phyloP scores from a whole-genome alignment of 2,797 vertebrate genomes.

The Hippocampus kuda region DNA sequence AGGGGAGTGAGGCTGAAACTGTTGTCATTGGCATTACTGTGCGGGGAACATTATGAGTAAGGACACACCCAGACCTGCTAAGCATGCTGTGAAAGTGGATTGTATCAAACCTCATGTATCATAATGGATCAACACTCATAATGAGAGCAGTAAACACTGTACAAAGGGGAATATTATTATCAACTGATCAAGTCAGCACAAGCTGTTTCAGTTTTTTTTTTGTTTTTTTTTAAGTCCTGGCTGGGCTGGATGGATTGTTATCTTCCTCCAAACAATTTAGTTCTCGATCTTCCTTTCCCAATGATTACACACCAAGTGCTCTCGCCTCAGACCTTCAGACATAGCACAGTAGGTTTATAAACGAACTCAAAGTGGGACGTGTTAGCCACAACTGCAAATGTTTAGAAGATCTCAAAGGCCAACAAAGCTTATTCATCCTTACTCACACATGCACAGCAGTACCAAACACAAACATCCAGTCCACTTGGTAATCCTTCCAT shows the following conservation, averaged over 20 bases:
- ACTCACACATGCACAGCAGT: slow-evolving; percentile 9
- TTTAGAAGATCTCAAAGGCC: slow-evolving; percentile 45
- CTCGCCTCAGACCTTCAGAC: slow-evolving; percentile 32
- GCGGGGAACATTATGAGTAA: slow-evolving; percentile 48
- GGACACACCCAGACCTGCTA: slow-evolving; percentile 47
- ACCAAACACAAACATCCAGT: slow-evolving; percentile 37
- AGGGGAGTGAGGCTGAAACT: slow-evolving; percentile 31
- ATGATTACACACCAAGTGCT: slow-evolving; percentile 25
- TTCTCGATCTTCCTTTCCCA: slow-evolving; percentile 33
- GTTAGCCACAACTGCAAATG: slow-evolving; percentile 44
- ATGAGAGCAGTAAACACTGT: slow-evolving; percentile 15
- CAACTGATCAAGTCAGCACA: slow-evolving; percentile 17
- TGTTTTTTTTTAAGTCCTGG: slow-evolving; percentile 17
- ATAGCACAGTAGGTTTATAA: slow-evolving; percentile 39
- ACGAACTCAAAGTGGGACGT: slow-evolving; percentile 34
- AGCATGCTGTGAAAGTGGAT: slow-evolving; percentile 19
- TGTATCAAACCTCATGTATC: slow-evolving; percentile 6
- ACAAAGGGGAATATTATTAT: slow-evolving; percentile 12
- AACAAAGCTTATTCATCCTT: slow-evolving; percentile 36
- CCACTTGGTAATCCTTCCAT: slow-evolving; percentile 56
- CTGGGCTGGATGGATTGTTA: slow-evolving; percentile 16
- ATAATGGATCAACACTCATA: neutral
- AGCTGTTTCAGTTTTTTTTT: slow-evolving; percentile 16
- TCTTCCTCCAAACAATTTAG: slow-evolving; percentile 43
- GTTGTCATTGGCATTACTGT: slow-evolving; percentile 52